phyloP scores from a whole-genome alignment of 1,140 invertebrate genomes.

The Meloidogyne chitwoodi region DNA sequence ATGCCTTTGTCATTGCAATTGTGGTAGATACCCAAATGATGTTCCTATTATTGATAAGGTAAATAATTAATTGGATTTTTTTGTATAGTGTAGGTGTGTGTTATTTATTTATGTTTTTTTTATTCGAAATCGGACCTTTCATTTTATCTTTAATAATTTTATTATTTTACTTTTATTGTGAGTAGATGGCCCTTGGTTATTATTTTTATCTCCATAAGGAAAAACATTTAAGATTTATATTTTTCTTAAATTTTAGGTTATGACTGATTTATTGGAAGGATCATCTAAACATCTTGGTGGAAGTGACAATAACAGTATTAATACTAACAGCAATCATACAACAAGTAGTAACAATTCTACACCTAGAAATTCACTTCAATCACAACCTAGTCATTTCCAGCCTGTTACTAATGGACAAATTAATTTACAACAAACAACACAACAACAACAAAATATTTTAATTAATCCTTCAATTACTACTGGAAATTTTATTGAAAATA shows the following conservation, averaged over 20 bases:
- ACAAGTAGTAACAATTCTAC: constrained; percentile 17
- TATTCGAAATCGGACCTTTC: too few relatives aligned
- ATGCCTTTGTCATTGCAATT: constrained; percentile 50
- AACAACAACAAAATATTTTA: constrained; percentile 7
- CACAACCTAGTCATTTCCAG: not conserved
- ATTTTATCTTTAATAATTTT: too few relatives aligned
- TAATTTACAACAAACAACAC: not conserved
- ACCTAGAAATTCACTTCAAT: constrained; percentile 16
- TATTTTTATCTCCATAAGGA: too few relatives aligned
- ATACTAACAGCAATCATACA: not conserved
- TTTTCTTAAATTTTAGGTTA: constrained; percentile 19
- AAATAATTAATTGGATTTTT: not conserved
- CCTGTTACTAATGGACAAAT: not conserved
- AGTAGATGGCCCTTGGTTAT: too few relatives aligned
- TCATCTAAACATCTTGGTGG: constrained; percentile 25
- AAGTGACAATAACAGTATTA: not conserved
- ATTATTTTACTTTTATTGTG: too few relatives aligned
- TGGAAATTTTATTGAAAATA: constrained; percentile 11
- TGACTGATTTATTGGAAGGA: constrained; percentile 23
- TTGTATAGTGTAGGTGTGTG: too few relatives aligned
- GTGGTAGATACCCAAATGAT: constrained; percentile 54
- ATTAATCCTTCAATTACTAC: not conserved
- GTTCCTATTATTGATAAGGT: constrained; percentile 53
- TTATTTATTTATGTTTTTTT: too few relatives aligned
- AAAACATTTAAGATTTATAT: not conserved